These are phyloP conservation scores for Xyrichtys novacula DNA, from an alignment of 2,797 vertebrate species.

Conservation along the genomic window DNA sequence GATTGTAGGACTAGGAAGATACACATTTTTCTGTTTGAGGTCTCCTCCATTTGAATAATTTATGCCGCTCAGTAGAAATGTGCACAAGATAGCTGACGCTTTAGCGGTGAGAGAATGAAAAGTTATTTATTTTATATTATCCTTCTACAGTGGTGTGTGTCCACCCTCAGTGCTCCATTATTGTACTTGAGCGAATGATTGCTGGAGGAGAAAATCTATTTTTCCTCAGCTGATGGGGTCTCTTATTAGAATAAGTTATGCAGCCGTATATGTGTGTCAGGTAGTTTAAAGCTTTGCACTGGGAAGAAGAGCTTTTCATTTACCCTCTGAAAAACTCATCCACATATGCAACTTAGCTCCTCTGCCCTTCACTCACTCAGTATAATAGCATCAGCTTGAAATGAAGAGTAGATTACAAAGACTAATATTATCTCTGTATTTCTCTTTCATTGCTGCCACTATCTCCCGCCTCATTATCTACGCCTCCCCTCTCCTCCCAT, in stretches of 20 bases:
- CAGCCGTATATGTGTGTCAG: constrained; percentile 11
- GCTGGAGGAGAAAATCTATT: constrained; percentile 45
- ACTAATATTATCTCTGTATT: constrained; percentile 67
- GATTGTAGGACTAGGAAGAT: constrained; percentile 39
- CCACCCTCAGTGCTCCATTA: constrained; percentile 39
- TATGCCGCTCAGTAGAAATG: constrained; percentile 47
- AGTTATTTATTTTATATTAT: constrained; percentile 51
- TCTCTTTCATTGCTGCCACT: constrained; percentile 43
- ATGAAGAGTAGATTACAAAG: constrained; percentile 68
- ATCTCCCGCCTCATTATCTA: constrained; percentile 70
- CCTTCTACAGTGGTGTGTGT: constrained; percentile 17
- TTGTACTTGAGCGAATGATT: constrained; percentile 53
- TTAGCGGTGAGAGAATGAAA: constrained; percentile 26
- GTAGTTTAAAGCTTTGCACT: constrained; percentile 31
- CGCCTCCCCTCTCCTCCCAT: constrained; percentile 34
- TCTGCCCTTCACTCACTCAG: constrained; percentile 35
- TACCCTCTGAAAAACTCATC: constrained; percentile 14
- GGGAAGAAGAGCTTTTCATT: constrained; percentile 35
- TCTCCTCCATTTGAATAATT: constrained; percentile 69
- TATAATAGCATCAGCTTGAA: constrained; percentile 50
- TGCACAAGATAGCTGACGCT: constrained; percentile 40
- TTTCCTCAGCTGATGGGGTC: constrained; percentile 45
- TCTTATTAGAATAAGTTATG: constrained; percentile 57
- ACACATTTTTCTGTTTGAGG: constrained; percentile 43
- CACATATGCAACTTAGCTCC: constrained; percentile 14